Conservation (phyloP, 2,797 vertebrate species). For the Peromyscus attwateri region DNA sequence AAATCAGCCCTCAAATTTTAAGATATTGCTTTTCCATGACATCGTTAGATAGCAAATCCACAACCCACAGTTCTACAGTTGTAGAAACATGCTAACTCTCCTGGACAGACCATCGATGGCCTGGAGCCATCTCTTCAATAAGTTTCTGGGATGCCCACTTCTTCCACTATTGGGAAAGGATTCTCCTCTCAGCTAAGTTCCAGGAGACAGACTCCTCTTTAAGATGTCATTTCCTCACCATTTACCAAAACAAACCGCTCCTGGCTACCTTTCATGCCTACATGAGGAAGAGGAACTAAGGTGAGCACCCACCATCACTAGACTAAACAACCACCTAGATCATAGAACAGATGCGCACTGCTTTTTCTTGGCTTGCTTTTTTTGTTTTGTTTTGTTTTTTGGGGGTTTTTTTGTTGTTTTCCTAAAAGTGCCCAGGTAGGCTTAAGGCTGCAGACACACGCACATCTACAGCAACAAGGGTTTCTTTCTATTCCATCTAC, state of each 20-base stretch:
- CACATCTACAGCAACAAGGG: constrained; percentile 78
- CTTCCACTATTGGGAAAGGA: constrained; percentile 76
- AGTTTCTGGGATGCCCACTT: constrained; percentile 70
- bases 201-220: constrained; percentile 66
- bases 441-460: constrained; percentile 84
- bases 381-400: constrained; percentile 24
- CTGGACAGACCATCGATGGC: constrained; percentile 59
- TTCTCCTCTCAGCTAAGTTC: constrained; percentile 76
- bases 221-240: constrained; percentile 69
- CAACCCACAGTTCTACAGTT: constrained; percentile 64
- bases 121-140: constrained; percentile 42
- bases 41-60: constrained; percentile 64
- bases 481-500: constrained; percentile 77
- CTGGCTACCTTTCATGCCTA: constrained; percentile 61
- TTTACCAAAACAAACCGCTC: constrained; percentile 72
- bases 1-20: constrained; percentile 62
- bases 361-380: background rate
- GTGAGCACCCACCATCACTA: constrained; percentile 68
- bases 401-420: constrained; percentile 25
- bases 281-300: constrained; percentile 71
- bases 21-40: constrained; percentile 66
- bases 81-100: constrained; percentile 64
- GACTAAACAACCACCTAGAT: constrained; percentile 63
- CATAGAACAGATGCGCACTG: background rate
- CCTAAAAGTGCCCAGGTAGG: constrained; percentile 79